Base-by-base conservation (phyloP, 2,888 invertebrate species). In the Antheraea assamensis region DNA sequence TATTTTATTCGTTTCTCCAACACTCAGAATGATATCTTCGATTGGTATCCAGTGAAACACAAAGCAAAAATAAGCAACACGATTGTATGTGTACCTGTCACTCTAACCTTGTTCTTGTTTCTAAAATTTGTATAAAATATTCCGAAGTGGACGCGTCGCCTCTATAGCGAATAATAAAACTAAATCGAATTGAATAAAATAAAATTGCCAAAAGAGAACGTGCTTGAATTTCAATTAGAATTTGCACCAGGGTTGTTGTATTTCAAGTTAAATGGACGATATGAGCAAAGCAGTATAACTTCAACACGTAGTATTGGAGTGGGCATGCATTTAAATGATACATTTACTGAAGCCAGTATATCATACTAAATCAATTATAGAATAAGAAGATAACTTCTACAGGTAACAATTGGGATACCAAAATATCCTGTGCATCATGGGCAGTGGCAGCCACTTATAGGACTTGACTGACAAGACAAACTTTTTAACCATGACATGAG, bases 71-170 rank as follows among this genome's bases (percentile, higher is more conserved):
- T 90, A 90, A 93, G 87, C 90, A 93, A 87, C 87, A 90, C 87
- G 88, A 93, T 92, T 90, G 89, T 90, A 90, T 94, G 93, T 94
- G 58, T 58, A 93, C 90, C 94, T 94, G 94, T 94, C 94, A 93
- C 92, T 90, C 89, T 85, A 82, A 81, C 87, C 89, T 90, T 92
- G 92, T 92, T 94, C 90, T 93, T 94, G 89, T 93, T 92, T 92
- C 92, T 92, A 91, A 93, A 93, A 94, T 94, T 94, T 93, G 93
- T 93, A 93, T 94, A 94, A 94, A 92, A 93, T 94, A 94, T 94
- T 93, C 94, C 83, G 88, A 87, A 85, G 84, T 84, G 85, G 86
- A 87, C 88, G 88, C 88, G 87, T 86, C 90, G 90, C 85, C 87
- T 87, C 81, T 85, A 86, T 87, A 83, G 85, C 83, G 83, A 86